phyloP scores from a whole-genome alignment of 2,113 vertebrate species.

The Sclerurus mexicanus region DNA sequence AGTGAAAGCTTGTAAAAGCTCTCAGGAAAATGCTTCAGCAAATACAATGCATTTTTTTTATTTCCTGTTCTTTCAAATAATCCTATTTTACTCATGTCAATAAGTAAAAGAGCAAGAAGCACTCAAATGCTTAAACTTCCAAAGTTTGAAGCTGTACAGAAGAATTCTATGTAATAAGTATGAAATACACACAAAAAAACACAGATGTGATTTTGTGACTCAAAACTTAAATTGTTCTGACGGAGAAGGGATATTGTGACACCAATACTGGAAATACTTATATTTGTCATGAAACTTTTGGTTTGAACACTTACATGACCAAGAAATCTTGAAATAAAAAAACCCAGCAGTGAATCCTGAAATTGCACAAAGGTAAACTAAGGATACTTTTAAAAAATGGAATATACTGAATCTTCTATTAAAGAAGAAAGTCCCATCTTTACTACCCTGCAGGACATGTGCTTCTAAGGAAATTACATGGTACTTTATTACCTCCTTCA shows the following conservation, averaged over 20 bases:
- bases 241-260: background rate
- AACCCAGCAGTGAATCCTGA: background rate
- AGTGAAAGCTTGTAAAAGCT: background rate
- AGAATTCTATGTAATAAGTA: background rate
- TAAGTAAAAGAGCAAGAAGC: background rate
- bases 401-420: background rate
- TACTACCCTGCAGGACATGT: background rate
- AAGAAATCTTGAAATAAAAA: background rate
- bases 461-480: background rate
- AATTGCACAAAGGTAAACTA: background rate
- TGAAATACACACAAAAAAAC: background rate
- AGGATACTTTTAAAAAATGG: background rate
- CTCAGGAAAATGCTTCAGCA: background rate
- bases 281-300: background rate
- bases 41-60: background rate
- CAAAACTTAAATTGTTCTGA: fast-evolving
- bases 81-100: background rate
- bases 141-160: background rate
- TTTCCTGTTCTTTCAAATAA: background rate
- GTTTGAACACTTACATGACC: background rate
- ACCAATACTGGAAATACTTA: background rate
- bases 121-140: background rate
- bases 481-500: background rate
- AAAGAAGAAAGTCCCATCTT: background rate
- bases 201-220: background rate